Base-by-base conservation (phyloP, 2,888 invertebrate genomes). In the Clistopyga incitator region DNA sequence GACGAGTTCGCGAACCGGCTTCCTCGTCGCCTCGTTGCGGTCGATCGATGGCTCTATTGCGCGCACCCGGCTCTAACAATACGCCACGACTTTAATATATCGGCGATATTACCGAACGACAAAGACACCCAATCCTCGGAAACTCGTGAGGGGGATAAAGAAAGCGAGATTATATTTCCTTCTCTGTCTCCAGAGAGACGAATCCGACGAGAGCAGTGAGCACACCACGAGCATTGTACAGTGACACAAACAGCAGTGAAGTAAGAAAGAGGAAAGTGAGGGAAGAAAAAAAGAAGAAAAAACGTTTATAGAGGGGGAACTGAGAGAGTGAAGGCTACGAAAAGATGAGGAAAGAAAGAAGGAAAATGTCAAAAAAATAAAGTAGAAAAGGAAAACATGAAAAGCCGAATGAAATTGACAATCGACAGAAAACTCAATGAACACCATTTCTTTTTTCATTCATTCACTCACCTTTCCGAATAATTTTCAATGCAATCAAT, bases 41-140 rank as follows among this genome's bases (percentile, higher is more conserved):
- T 86, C 88, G 84, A 86, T 87, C 85, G 88, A 82, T 81, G 84
- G 83, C 81, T 82, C 78, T 78, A 74, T 82, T 78, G 77, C 50
- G 67, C 72, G 50, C 77, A 82, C 72, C 78, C 77, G 67, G 78
- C 61, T 78, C 72, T 83, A 85, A 85, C 86, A 85, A 88, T 88
- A 77, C 85, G 82, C 78, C 80, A 82, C 80, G 84, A 87, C 84
- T 88, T 87, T 87, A 85, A 87, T 89, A 89, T 87, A 89, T 85
- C 87, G 84, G 64, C 84, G 82, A 87, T 86, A 88, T 88, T 86
- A 87, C 85, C 81, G 75, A 77, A 65, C 80, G 74, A 80, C 65
- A 76, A 56, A 70, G 70, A 75, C 61, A 61, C 70, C 64, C 38
- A 45, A 38, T 29, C 13, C 20, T 42, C 23, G 59, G 52, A 82